Conservation (phyloP, 2,797 vertebrate genomes). For the Tiaroga cobitis region DNA sequence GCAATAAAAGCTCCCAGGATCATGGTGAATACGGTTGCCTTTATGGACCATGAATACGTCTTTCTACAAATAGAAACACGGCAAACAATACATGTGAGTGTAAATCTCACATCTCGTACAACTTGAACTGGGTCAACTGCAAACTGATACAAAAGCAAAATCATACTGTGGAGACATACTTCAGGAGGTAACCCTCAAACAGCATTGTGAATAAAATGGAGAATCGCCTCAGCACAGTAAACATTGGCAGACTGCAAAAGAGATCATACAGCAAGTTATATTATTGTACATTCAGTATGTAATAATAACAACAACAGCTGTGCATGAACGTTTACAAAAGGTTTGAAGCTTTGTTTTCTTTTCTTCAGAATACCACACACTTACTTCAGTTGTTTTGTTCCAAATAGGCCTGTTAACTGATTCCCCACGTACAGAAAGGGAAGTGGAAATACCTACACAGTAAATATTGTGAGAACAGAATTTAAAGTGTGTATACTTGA, state of each 20-base stretch:
- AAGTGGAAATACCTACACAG: constrained; percentile 90
- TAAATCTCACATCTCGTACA: neutral
- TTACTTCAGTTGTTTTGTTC: constrained; percentile 96
- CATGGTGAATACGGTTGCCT: constrained; percentile 96
- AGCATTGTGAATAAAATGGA: constrained; percentile 98
- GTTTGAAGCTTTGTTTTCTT: neutral
- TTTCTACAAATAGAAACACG: constrained; percentile 74
- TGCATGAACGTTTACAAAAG: neutral
- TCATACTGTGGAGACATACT: constrained; percentile 76
- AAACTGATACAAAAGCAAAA: neutral
- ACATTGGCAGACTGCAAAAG: constrained; percentile 91
- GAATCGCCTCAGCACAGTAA: constrained; percentile 95
- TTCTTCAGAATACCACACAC: constrained; percentile 42
- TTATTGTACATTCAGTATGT: neutral
- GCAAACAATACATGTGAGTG: constrained; percentile 47
- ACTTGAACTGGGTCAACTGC: neutral
- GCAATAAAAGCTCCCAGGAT: constrained; percentile 96
- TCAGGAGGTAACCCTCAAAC: constrained; percentile 91
- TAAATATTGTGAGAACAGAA: neutral
- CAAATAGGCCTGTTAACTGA: constrained; percentile 95
- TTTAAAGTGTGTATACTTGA: neutral
- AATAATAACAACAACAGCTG: neutral
- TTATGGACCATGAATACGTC: constrained; percentile 88
- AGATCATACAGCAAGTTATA: neutral
- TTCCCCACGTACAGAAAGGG: constrained; percentile 97